phyloP scores from a whole-genome alignment of 2,888 invertebrate species.

The Eurois occulta region DNA sequence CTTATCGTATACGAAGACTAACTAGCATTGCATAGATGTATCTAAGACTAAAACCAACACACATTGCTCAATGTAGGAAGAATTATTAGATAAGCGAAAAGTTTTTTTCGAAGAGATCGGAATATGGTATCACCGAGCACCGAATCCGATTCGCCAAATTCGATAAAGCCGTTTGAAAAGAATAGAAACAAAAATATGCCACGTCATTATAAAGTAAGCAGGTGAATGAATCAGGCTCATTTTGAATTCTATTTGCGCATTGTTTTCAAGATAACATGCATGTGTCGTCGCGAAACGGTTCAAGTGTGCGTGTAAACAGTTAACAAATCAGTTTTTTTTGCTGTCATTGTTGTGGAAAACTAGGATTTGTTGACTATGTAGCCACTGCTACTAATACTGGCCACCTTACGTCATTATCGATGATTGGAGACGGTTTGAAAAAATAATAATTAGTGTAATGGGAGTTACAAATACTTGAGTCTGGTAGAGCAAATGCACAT shows the following conservation, averaged over 20 bases:
- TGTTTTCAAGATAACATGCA: constrained; percentile 70
- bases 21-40: constrained; percentile 24
- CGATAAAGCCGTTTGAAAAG: constrained; percentile 41
- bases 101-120: constrained; percentile 8
- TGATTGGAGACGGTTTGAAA: background rate
- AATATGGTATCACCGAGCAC: background rate
- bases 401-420: background rate
- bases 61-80: constrained; percentile 10
- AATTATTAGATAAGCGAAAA: constrained; percentile 10
- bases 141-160: constrained; percentile 22
- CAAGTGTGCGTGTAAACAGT: constrained; percentile 31
- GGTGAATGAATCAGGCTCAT: constrained; percentile 72
- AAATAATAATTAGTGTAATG: background rate
- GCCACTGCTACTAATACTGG: background rate
- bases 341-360: background rate
- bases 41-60: constrained; percentile 5
- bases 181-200: constrained; percentile 54
- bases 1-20: constrained; percentile 20
- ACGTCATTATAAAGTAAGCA: constrained; percentile 64
- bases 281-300: constrained; percentile 46
- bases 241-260: constrained; percentile 72
- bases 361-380: background rate
- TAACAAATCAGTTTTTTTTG: constrained; percentile 19
- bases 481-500: constrained; percentile 25
- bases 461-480: background rate